Evolutionary conservation across 1,140 invertebrate genomes (phyloP).

Genomic region (Doryteuthis pealeii): DNA sequence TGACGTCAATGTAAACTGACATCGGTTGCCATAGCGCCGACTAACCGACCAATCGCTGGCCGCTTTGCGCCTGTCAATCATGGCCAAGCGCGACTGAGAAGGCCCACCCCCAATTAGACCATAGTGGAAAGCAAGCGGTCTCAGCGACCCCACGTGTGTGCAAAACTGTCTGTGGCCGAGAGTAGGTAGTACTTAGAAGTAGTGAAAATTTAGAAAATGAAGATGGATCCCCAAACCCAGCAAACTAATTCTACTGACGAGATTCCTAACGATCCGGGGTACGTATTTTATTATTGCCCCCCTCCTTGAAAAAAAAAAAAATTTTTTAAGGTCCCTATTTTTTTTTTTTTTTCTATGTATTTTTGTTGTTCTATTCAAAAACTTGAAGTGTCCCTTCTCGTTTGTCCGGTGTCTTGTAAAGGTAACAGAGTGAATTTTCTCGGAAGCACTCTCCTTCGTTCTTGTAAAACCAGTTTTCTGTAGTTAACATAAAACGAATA

Average conservation of each 20-base stretch:
- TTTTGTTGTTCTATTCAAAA: conserved; percentile 13
- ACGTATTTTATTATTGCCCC: conserved; percentile 25
- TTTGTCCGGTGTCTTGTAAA: conserved; percentile 17
- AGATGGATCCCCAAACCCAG: conserved; percentile 44
- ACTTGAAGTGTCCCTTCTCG: background rate
- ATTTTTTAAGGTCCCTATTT: too few species aligned
- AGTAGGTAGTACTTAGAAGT: background rate
- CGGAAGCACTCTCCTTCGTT: too few species aligned
- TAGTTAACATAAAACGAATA: too few species aligned
- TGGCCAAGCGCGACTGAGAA: background rate
- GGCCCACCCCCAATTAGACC: background rate
- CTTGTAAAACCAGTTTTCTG: too few species aligned
- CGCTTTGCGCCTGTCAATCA: background rate
- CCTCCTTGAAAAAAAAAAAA: background rate
- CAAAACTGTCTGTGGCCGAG: background rate
- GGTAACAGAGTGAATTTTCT: conserved; percentile 22
- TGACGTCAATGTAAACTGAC: conserved; percentile 15
- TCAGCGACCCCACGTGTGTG: background rate
- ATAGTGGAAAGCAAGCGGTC: background rate
- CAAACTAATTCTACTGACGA: conserved; percentile 42
- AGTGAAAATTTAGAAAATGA: conserved; percentile 35
- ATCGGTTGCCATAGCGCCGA: conserved; percentile 8
- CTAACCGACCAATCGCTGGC: background rate
- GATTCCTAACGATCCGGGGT: conserved; percentile 51
- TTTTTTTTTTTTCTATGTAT: too few species aligned